Base-by-base conservation (phyloP, 2,888 invertebrate species). In the Drosophila picticornis region DNA sequence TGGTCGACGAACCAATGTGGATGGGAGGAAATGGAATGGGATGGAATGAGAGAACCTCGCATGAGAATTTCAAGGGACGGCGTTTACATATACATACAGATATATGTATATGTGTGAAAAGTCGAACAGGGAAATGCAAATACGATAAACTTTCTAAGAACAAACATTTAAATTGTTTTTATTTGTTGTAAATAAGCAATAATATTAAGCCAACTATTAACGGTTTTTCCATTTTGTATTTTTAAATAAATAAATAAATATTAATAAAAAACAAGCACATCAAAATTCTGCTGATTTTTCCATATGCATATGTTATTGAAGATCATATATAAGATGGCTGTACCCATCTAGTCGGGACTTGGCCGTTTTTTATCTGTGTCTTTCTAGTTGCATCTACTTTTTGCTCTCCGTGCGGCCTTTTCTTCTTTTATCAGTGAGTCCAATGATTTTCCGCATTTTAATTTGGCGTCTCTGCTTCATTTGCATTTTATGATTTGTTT, bases 401-500 rank as follows among this genome's bases (percentile, higher is more conserved):
- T 66, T 65, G 48, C 51, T 64, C 52, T 73, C 52, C 70, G 56
- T 29, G 25, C 50, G 25, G 46, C 25, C 9, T 46, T 56, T 67
- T 62, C 46, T 66, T 58, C 32, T 27, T 66, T 67, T 74, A 65
- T 53, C 50, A 48, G 34, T 43, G 51, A 29, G 38, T 78, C 32
- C 53, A 29, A 31, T 32, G 57, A 48, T 57, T 72, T 73, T 80
- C 61, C 67, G 25, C 53, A 38, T 69, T 69, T 74, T 73, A 63
- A 46, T 67, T 71, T 60, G 40, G 43, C 25, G 25, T 16, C 46
- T 65, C 34, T 63, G 46, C 13, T 76, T 80, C 77, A 89, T 90
- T 90, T 83, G 74, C 84, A 89, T 85, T 77, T 84, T 91, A 84
- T 89, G 86, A 88, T 87, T 88, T 91, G 83, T 83, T 85, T 83